Conservation (phyloP, 2,888 invertebrate species). For the Latrodectus elegans region DNA sequence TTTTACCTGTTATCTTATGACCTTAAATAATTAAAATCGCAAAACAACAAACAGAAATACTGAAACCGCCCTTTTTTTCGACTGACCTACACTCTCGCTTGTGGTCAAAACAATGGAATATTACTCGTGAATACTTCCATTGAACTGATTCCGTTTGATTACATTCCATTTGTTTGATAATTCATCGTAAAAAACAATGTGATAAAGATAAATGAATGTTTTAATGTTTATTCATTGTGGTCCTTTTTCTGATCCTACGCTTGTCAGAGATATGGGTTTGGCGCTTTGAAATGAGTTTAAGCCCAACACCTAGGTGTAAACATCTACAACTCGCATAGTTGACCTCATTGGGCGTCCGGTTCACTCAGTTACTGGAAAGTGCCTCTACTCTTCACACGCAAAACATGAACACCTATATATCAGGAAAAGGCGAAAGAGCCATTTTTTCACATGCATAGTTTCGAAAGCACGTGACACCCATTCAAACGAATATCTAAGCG, state of each 20-base stretch:
- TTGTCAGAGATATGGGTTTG: conserved; percentile 46
- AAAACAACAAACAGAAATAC: neutral
- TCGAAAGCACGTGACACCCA: too few species aligned
- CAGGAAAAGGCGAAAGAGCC: conserved; percentile 32
- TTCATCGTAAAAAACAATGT: conserved; percentile 1
- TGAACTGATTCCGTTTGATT: neutral
- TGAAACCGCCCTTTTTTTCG: neutral
- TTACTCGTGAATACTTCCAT: neutral
- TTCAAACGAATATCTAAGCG: too few species aligned
- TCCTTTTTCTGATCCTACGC: neutral
- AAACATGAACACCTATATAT: conserved; percentile 12
- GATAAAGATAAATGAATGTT: neutral
- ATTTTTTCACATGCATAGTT: neutral
- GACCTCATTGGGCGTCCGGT: conserved; percentile 40
- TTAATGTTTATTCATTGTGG: neutral
- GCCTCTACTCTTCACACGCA: conserved; percentile 19
- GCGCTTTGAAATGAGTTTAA: conserved; percentile 23
- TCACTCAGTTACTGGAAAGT: conserved; percentile 12
- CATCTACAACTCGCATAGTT: conserved; percentile 6
- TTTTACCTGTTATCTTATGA: too few species aligned
- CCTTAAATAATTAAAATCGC: neutral
- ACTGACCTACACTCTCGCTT: neutral
- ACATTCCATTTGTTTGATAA: neutral
- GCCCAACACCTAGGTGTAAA: neutral
- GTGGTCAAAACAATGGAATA: neutral